phyloP scores from a whole-genome alignment of 2,113 vertebrate species.

The Tiliqua scincoides region DNA sequence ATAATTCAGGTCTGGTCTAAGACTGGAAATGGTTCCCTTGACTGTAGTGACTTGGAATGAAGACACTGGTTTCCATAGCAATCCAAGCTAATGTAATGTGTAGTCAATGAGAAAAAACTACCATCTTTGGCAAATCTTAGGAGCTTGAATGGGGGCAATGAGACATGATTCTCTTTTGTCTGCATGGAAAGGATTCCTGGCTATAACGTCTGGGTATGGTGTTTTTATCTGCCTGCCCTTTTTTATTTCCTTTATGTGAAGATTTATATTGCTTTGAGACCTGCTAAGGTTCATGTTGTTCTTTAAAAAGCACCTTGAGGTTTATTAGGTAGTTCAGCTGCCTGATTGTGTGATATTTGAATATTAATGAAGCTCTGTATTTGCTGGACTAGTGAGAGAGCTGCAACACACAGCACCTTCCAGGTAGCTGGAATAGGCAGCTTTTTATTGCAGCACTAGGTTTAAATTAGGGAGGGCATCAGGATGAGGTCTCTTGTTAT shows the following conservation, averaged over 20 bases:
- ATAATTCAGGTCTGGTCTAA: neutral
- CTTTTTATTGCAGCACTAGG: constrained; percentile 26
- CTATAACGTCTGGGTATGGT: constrained; percentile 35
- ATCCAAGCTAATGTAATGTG: neutral
- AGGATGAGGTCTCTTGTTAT: too few species aligned
- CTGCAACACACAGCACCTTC: neutral
- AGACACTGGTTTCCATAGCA: neutral
- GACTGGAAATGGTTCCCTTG: neutral
- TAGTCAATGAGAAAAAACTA: neutral
- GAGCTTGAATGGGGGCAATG: constrained; percentile 6
- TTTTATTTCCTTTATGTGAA: constrained; percentile 66
- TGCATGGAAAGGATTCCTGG: constrained; percentile 47
- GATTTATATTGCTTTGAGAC: constrained; percentile 65
- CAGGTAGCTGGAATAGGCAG: fast-evolving
- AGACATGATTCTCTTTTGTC: constrained; percentile 23
- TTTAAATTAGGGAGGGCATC: too few species aligned
- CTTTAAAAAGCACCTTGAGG: constrained; percentile 45
- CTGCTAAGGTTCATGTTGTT: constrained; percentile 62
- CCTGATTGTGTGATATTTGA: constrained; percentile 43
- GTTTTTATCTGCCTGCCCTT: constrained; percentile 63
- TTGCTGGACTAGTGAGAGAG: constrained; percentile 13
- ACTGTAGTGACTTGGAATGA: neutral
- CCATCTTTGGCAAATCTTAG: constrained; percentile 16
- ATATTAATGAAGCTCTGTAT: constrained; percentile 59
- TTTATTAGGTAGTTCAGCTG: constrained; percentile 54